Percentiles rank a stretch among this genome's conserved stretches.
phyloP scores from a whole-genome alignment of 2,888 invertebrate species.

The Agrochola macilenta region DNA sequence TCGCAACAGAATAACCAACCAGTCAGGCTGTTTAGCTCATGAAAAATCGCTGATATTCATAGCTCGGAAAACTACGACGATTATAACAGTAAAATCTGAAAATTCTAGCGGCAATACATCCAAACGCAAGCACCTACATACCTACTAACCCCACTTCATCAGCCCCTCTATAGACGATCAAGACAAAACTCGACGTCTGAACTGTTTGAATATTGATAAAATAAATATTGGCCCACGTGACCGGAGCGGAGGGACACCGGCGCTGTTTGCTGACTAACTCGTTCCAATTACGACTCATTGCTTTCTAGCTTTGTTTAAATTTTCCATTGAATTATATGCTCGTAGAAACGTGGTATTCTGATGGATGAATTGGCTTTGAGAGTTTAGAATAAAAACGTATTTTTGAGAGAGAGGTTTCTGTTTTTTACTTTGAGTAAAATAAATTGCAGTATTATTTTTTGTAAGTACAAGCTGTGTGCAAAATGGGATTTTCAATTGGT shows the following conservation, averaged over 20 bases:
- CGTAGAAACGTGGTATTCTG: constrained; percentile 27
- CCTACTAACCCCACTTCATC: constrained; percentile 14
- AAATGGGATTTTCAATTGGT: too few species aligned
- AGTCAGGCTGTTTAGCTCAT: neutral
- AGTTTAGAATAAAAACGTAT: neutral
- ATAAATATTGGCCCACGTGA: constrained; percentile 86
- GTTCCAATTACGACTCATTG: constrained; percentile 66
- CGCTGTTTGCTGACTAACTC: constrained; percentile 63
- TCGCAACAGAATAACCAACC: neutral
- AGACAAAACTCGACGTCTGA: constrained; percentile 74
- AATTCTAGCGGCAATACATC: neutral
- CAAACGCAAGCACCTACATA: neutral
- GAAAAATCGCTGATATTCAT: neutral
- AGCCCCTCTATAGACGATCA: constrained; percentile 54
- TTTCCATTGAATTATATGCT: constrained; percentile 45
- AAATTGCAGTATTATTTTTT: neutral
- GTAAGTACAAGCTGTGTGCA: neutral
- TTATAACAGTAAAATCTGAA: neutral
- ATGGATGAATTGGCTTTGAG: constrained; percentile 7
- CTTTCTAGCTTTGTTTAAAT: constrained; percentile 57
- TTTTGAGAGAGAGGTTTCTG: rapidly evolving
- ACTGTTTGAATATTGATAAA: constrained; percentile 87
- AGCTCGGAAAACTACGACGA: neutral
- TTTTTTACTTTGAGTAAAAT: neutral
- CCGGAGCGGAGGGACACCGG: constrained; percentile 61